phyloP scores from a whole-genome alignment of 2,888 invertebrate genomes.

The Graphium colonna region DNA sequence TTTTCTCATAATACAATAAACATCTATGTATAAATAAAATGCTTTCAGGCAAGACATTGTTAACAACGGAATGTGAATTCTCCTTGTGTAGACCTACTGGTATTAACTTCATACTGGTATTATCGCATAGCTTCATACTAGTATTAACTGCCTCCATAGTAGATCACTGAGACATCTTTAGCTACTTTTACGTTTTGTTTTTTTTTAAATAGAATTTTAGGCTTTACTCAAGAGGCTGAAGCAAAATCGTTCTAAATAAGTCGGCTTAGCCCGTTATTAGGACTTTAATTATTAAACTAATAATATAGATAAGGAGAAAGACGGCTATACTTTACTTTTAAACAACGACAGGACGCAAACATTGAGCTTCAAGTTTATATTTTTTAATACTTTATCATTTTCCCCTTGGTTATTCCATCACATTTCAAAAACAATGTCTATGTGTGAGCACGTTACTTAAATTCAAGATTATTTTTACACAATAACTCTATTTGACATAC shows the following conservation, averaged over 20 bases:
- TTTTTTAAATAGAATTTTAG: too few species aligned
- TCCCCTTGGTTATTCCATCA: background rate
- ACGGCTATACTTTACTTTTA: background rate
- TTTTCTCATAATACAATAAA: background rate
- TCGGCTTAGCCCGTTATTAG: too few species aligned
- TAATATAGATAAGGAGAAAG: background rate
- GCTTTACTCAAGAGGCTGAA: too few species aligned
- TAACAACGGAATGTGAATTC: conserved; percentile 11
- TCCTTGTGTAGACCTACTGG: conserved; percentile 7
- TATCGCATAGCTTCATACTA: too few species aligned
- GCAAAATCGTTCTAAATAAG: too few species aligned
- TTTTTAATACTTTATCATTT: background rate
- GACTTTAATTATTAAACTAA: too few species aligned
- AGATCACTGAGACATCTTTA: too few species aligned
- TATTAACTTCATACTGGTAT: too few species aligned
- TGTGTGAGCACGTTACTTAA: background rate
- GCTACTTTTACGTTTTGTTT: too few species aligned
- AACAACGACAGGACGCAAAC: background rate
- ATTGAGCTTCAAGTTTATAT: background rate
- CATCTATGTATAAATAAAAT: conserved; percentile 15
- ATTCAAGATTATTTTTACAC: background rate
- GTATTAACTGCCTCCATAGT: too few species aligned
- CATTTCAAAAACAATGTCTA: background rate
- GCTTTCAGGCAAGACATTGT: conserved; percentile 16
- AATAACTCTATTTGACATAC: too few species aligned